These are phyloP conservation scores for Cygnus buccinator DNA, from an alignment of 2,113 vertebrate genomes.

Conservation along the genomic window DNA sequence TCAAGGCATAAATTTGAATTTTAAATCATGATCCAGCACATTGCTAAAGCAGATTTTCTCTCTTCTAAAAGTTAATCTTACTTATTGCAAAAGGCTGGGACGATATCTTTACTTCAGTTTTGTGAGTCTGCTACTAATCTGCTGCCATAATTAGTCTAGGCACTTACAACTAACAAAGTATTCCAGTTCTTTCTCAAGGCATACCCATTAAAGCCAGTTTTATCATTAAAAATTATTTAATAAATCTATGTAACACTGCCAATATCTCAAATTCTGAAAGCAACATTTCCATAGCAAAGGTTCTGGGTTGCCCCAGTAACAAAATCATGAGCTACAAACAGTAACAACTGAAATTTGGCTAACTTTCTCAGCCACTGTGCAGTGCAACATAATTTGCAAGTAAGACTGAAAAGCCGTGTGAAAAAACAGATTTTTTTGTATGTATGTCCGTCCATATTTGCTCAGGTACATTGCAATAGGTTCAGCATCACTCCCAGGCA, in stretches of 20 bases:
- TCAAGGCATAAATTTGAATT: background rate
- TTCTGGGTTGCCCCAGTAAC: slow-evolving; percentile 11
- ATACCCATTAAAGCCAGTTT: background rate
- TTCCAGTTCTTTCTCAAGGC: background rate
- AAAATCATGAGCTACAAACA: background rate
- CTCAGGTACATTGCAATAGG: background rate
- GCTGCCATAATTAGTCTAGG: background rate
- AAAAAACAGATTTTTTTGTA: background rate
- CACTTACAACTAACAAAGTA: background rate
- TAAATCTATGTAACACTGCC: background rate
- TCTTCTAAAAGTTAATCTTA: background rate
- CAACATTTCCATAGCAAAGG: background rate
- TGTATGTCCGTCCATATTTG: background rate
- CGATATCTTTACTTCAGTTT: background rate
- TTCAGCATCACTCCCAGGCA: background rate
- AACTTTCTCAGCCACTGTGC: background rate
- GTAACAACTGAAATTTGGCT: slow-evolving; percentile 1
- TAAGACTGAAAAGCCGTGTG: rapidly evolving
- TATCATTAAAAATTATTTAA: background rate
- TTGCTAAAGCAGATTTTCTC: background rate
- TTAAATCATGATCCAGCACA: background rate
- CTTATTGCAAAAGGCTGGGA: background rate
- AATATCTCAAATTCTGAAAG: background rate
- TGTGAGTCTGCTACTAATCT: background rate
- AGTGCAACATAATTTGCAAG: background rate